Evolutionary conservation across 2,113 vertebrate species (phyloP), one percentile per base, ranked within the genome.

Genomic region (Erythrocercus mccallii): DNA sequence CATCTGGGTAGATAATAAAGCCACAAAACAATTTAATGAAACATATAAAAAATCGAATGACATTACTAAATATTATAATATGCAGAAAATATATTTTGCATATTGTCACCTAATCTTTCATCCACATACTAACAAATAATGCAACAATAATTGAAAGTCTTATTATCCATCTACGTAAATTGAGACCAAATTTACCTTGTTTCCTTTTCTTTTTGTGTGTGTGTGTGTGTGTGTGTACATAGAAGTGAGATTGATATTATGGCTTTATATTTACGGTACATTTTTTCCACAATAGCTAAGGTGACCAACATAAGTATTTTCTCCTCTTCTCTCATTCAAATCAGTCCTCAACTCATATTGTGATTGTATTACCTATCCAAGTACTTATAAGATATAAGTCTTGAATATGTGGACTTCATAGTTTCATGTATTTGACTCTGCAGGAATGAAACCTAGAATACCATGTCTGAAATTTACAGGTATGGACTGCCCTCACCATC

Each of bases 21-120:
- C 96, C 97, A 98, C 98, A 98, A 98, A 98, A 98, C 98, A 98
- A 98, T 98, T 98, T 98, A 98, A 98, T 98, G 98, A 98, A 98
- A 98, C 98, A 98, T 98, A 98, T 98, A 98, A 98, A 98, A 98
- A 98, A 98, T 98, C 97, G 97, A 98, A 98, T 97, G 96, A 98
- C 97, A 97, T 98, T 98, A 97, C 98, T 98, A 98, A 98, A 98
- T 98, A 98, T 98, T 98, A 97, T 98, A 98, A 98, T 98, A 98
- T 96, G 97, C 96, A 97, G 96, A 98, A 98, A 98, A 98, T 98
- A 98, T 98, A 98, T 98, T 98, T 98, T 98, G 97, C 97, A 97
- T 98, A 98, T 98, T 98, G 97, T 97, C 98, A 98, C 96, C 96
- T 97, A 97, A 97, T 98, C 97, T 98, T 98, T 98, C 98, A 98